Conservation (phyloP, 2,113 vertebrate species). For the Paramormyrops kingsleyae region DNA sequence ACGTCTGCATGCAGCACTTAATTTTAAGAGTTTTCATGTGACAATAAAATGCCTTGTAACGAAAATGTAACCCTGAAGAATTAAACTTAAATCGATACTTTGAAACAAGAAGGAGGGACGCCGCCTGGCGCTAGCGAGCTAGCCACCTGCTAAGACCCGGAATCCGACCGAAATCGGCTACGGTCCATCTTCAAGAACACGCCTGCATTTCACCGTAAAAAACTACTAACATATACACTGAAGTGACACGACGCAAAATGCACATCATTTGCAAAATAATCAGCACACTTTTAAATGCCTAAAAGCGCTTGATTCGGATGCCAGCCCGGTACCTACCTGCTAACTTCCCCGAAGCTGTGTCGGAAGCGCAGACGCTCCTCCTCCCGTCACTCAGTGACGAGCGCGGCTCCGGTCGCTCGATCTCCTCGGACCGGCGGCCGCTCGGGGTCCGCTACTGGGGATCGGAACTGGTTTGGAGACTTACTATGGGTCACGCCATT, state of each 20-base stretch:
- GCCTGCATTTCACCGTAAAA: background rate
- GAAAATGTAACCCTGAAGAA: background rate
- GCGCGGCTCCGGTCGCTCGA: background rate
- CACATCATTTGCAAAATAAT: background rate
- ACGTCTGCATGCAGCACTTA: background rate
- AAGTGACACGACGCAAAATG: background rate
- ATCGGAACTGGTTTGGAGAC: background rate
- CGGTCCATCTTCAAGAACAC: background rate
- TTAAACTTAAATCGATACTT: background rate
- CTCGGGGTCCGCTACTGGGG: background rate
- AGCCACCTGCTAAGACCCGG: constrained; percentile 9
- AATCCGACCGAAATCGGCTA: background rate
- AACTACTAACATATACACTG: background rate
- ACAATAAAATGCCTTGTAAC: background rate
- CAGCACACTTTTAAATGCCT: background rate
- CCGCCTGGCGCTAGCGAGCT: background rate
- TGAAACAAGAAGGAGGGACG: background rate
- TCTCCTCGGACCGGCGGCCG: background rate
- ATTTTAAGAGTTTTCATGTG: background rate
- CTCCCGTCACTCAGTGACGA: background rate
- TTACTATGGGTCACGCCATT: background rate
- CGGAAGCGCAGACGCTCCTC: background rate
- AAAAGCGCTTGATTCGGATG: background rate
- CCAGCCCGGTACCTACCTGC: background rate
- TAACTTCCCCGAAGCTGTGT: constrained; percentile 18